A percentile compares a stretch with the other conserved stretches of the same genome.
Evolutionary conservation across 2,797 vertebrate genomes (phyloP).

Genomic region (Synaphobranchus kaupii): DNA sequence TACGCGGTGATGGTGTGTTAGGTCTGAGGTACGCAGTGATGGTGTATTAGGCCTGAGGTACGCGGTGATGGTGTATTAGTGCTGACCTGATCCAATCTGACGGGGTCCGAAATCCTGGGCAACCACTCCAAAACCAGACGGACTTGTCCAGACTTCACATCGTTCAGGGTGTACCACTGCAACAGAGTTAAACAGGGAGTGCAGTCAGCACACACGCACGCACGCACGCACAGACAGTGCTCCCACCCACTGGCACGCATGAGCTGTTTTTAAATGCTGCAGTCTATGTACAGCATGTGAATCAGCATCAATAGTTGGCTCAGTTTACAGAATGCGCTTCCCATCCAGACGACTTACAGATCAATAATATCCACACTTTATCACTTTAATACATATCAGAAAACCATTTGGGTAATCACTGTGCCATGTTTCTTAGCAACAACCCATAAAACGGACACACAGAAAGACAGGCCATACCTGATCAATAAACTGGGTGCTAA

Average conservation of each 20-base stretch:
- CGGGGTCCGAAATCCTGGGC: constrained; percentile 64
- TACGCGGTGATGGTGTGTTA: too few relatives aligned
- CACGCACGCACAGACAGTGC: too few relatives aligned
- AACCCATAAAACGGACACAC: neutral
- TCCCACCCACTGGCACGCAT: neutral
- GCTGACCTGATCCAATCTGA: constrained; percentile 80
- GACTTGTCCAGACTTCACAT: constrained; percentile 85
- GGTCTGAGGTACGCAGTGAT: too few relatives aligned
- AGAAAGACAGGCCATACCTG: constrained; percentile 68
- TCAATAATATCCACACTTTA: neutral
- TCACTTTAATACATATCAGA: neutral
- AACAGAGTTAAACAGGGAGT: constrained; percentile 18
- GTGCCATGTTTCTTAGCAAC: neutral
- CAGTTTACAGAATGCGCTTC: too few relatives aligned
- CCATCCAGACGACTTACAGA: neutral
- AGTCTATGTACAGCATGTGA: too few relatives aligned
- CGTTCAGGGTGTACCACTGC: constrained; percentile 86
- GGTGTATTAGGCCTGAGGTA: too few relatives aligned
- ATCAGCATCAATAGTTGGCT: neutral
- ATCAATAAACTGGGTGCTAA: constrained; percentile 78
- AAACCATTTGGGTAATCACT: neutral
- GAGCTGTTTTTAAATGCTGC: neutral
- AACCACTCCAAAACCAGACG: constrained; percentile 85
- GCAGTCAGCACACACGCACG: neutral
- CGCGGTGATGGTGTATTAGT: neutral